Evolutionary conservation across 2,888 invertebrate genomes (phyloP), one percentile per base, ranked within the genome.

Genomic region (Cantharis rustica): DNA sequence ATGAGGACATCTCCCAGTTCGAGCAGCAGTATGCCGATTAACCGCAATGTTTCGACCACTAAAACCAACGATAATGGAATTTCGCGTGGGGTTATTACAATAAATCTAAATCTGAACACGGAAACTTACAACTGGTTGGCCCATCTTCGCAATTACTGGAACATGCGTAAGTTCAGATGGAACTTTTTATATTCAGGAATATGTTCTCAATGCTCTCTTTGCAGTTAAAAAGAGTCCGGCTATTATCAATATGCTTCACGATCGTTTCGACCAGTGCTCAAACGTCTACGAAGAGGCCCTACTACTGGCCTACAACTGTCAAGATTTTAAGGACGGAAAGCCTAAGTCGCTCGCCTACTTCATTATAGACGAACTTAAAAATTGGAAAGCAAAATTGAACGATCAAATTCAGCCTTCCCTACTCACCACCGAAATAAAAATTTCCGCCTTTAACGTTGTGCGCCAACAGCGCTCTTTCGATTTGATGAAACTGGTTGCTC

Each of bases 361-460:
- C 80, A 91, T 93, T 79, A 89, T 93, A 80, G 93, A 93, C 85
- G 90, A 90, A 73, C 89, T 93, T 78, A 88, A 90, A 79, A 90
- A 89, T 79, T 91, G 91, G 88, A 89, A 90, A 62, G 83, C 85
- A 23, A 80, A 62, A 31, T 84, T 85, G 84, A 86, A 86, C 83
- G 87, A 84, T 80, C 84, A 84, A 68, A 89, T 90, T 81, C 47
- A n/a, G 47, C 89, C 87, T 81, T 89, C 89, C 80, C 87, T 87
- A 84, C 88, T 91, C 83, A 90, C 86, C 75, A 86, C 82, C 83
- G 87, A 92, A 79, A 85, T 94, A 27, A 95, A 95, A 88, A 87
- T 93, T 84, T 92, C 93, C 79, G 94, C 94, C 72, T 95, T 95
- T 88, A 92, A 92, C 85, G 90, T 95, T 82, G 91, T 94, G 13